Evolutionary conservation across 2,888 invertebrate genomes (phyloP).

Genomic region (Iphiclides podalirius): DNA sequence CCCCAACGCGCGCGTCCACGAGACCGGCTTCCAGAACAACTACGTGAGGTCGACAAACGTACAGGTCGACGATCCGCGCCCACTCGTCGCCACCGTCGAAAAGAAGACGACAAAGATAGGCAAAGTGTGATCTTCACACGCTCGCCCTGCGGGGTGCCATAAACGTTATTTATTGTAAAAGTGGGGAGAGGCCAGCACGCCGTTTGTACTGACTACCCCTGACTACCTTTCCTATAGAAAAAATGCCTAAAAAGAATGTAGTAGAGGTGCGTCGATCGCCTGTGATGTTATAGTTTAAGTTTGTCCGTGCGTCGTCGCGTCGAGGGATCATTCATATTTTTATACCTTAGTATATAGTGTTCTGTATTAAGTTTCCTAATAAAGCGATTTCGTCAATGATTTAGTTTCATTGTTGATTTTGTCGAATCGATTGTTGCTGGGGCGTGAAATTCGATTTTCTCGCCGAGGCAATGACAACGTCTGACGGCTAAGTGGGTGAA

Average conservation of each 20-base stretch:
- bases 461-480: constrained; percentile 45
- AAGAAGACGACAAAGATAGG: constrained; percentile 35
- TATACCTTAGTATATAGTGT: constrained; percentile 61
- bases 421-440: constrained; percentile 44
- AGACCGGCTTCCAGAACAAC: constrained; percentile 57
- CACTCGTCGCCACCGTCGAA: constrained; percentile 30
- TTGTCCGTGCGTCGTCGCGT: constrained; percentile 36
- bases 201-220: constrained; percentile 14
- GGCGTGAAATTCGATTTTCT: constrained; percentile 61
- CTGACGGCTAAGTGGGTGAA: constrained; percentile 59
- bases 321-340: constrained; percentile 55
- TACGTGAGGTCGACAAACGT: constrained; percentile 59
- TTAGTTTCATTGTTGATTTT: constrained; percentile 58
- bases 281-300: constrained; percentile 57
- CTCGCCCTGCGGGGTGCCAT: constrained; percentile 50
- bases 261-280: constrained; percentile 26
- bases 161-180: constrained; percentile 61
- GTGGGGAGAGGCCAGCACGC: constrained; percentile 12
- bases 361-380: constrained; percentile 70
- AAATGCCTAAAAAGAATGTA: not conserved
- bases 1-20: constrained; percentile 55
- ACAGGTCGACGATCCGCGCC: constrained; percentile 53
- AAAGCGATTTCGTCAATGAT: constrained; percentile 69
- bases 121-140: constrained; percentile 30
- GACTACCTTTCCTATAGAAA: not conserved